Base-by-base conservation (phyloP, 2,797 vertebrate genomes). In the Vespertilio murinus region DNA sequence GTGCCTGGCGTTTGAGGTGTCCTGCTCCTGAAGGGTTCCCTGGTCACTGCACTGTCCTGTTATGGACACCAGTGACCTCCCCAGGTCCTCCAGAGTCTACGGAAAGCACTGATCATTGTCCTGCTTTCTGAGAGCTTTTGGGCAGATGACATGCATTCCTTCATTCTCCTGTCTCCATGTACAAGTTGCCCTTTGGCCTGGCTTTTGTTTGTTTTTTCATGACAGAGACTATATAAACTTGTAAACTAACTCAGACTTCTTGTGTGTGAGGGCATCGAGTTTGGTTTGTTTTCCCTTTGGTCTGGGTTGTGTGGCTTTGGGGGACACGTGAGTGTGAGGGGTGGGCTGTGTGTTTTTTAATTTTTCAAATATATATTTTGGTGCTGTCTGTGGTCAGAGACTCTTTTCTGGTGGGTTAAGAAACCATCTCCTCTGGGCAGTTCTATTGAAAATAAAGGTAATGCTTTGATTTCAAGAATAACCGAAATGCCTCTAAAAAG, bases 321-420 rank as follows among this genome's bases (percentile, higher is more conserved):
- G 95, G 77, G 59, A 73, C 74, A 20, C 12, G 40, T 14, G 77
- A 28, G 59, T 35, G 56, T 75, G 92, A 20, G 33, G 54, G 56
- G 25, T 0, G 30, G 95, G 42, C 71, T 86, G 54, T 73, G 85
- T 79, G 79, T 54, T 85, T 96, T 95, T 95, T 91, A 83, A 87
- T 88, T 95, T 96, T 96, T 90, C 90, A 77, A 94, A 93, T 93
- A 97, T 96, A 97, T 97, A 97, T 97, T 96, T 98, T 98, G 98
- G 98, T 98, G 98, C 97, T 98, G 98, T 97, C 94, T 96, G 97
- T 98, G 98, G 97, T 98, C 97, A 98, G 98, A 97, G 97, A 79
- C 75, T 96, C 95, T 81, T 98, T 98, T 96, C 59, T 97, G 97
- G 96, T 89, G 91, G 97, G 97, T 97, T 96, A 88, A 56, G 93